Evolutionary conservation across 2,113 vertebrate species (phyloP).

Genomic region (Stercorarius parasiticus): DNA sequence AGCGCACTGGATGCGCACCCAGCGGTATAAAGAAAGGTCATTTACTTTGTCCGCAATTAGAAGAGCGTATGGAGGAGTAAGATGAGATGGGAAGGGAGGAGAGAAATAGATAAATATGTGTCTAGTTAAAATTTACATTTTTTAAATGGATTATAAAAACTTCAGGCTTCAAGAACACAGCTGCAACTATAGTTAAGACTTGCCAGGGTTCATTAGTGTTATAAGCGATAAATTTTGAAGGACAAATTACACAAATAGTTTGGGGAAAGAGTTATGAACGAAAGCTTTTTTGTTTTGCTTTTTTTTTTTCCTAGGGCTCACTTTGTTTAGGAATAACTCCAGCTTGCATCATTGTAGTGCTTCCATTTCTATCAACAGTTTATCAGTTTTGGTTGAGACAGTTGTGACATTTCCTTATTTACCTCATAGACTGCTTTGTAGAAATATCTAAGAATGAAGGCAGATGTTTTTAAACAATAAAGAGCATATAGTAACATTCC

Average conservation of each 20-base stretch:
- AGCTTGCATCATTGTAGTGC: constrained; percentile 67
- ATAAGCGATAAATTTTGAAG: constrained; percentile 79
- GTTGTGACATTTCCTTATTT: constrained; percentile 54
- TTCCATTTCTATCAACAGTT: constrained; percentile 72
- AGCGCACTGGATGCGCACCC: constrained; percentile 60
- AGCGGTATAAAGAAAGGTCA: constrained; percentile 60
- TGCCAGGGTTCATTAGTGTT: constrained; percentile 80
- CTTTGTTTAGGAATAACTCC: constrained; percentile 76
- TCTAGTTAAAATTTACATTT: constrained; percentile 16
- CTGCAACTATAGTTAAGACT: constrained; percentile 79
- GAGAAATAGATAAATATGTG: constrained; percentile 7
- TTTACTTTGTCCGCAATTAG: constrained; percentile 60
- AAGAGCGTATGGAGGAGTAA: neutral
- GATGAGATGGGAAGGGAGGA: neutral
- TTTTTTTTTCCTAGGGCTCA: constrained; percentile 40
- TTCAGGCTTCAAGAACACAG: constrained; percentile 72
- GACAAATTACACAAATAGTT: constrained; percentile 80
- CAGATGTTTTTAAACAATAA: neutral
- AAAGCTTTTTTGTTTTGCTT: constrained; percentile 23
- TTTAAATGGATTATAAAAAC: constrained; percentile 70
- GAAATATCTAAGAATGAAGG: constrained; percentile 35
- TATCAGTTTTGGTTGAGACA: constrained; percentile 68
- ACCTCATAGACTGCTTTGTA: neutral
- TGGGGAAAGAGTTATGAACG: constrained; percentile 50
- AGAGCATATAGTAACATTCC: neutral